Evolutionary conservation across 2,797 vertebrate species (phyloP).

Genomic region (Sciurus carolinensis): DNA sequence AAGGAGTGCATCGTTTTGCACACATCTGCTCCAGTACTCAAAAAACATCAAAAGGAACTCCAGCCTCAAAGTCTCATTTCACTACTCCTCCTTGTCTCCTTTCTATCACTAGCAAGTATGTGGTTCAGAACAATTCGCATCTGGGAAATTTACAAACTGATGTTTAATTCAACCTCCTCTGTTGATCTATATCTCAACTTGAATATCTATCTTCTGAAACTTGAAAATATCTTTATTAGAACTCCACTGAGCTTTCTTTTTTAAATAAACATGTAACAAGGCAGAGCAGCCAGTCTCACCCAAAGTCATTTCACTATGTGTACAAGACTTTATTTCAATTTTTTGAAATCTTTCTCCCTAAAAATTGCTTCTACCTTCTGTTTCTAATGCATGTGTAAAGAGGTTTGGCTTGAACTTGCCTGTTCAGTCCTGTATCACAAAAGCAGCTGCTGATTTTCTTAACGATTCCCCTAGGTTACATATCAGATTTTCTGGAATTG

Average conservation of each 20-base stretch:
- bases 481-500: neutral
- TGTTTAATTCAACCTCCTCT: constrained; percentile 77
- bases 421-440: neutral
- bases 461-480: neutral
- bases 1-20: neutral
- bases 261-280: neutral
- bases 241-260: neutral
- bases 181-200: constrained; percentile 57
- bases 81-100: neutral
- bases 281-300: neutral
- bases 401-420: neutral
- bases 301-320: neutral
- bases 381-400: constrained; percentile 21
- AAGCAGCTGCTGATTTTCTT: neutral
- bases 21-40: neutral
- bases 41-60: constrained; percentile 65
- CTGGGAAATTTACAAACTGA: constrained; percentile 58
- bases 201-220: constrained; percentile 56
- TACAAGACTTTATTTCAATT: neutral
- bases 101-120: constrained; percentile 49
- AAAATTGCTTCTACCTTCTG: neutral
- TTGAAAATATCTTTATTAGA: constrained; percentile 60
- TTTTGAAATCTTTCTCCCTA: neutral
- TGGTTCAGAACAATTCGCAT: constrained; percentile 54
- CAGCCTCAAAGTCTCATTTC: constrained; percentile 33